Evolutionary conservation across 1,140 invertebrate species (phyloP), one percentile per base, ranked within the genome.

Genomic region (Drosophila albomicans): DNA sequence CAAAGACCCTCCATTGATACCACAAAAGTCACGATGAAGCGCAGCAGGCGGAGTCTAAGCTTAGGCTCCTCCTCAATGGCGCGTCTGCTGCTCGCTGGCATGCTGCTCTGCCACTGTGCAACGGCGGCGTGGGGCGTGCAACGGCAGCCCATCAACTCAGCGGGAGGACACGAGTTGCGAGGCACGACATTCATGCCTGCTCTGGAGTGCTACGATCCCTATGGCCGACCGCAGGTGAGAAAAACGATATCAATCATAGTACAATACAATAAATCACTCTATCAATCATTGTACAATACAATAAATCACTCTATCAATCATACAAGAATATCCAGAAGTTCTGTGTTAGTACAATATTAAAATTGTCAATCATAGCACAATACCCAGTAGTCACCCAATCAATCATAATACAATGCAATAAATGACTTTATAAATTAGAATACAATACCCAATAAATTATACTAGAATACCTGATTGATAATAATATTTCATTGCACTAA

Each of bases 171-270:
- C 28, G 84, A 88, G 71, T 56, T 84, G 48, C 75, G 81, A 8
- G 76, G 68, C 20, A 87, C 90, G 13, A 88, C 86, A 48, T 92
- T 90, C 56, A 78, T 92, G 81, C 91, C 92, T n/a, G 88, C 92
- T 2, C 70, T 92, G 63, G 92, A 92, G 62, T 92, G 92, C 73
- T 92, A 92, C 66, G 91, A 92, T 81, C 79, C 82, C 15, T 92
- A 92, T 38, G 84, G 89, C 32, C 70, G 89, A 62, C 91, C 92
- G 6, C 92, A 92, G 84, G 92, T 92, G 77, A 91, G 79, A n/a
- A 41, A 3, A 3, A 11, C 38, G 1, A 1, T 10, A 41, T 8
- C 3, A 41, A n/a, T 41, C 38, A 4, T 10, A 41, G 11, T 41
- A 38, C 7, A 38, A 38, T 32, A 6, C 8, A 7, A 38, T 10